Evolutionary conservation across 1,140 invertebrate species (phyloP), one percentile per base, ranked within the genome.

Genomic region (Drosophila littoralis): DNA sequence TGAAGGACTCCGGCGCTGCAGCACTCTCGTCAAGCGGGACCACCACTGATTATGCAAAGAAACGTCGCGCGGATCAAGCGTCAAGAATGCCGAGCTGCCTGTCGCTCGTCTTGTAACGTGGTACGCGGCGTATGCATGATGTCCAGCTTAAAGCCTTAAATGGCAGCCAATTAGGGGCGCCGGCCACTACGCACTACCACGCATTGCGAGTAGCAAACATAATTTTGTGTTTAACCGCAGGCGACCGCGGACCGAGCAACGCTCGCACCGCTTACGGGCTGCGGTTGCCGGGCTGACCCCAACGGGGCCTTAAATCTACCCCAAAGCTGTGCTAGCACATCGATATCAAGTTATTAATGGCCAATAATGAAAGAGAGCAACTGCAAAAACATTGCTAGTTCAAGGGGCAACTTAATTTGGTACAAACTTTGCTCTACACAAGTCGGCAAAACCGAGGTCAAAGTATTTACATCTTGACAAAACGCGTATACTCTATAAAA

Each of bases 321-420:
- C 43, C 35, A 40, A 43, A 43, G 63, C 58, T 28, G 35, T 28
- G 28, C 22, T 22, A 32, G 66, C 80, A 72, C 69, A 88, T 88
- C 83, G 83, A 88, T 88, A 88, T 83, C 84, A 83, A 83, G 84
- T 83, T 88, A 89, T 89, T 89, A 89, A 89, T 89, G 84, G 77
- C 80, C 88, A 88, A 86, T 86, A 52, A 10, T 32, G 55, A n/a
- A 38, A 5, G 17, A 45, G 15, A 13, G 50, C 10, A 42, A 10
- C 7, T 45, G 17, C 13, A 28, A 80, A 55, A 85, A 82, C 67
- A 63, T 73, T 73, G 82, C 51, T 64, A 77, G 71, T 65, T 89
- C 80, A 79, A 89, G 84, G 83, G 77, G 73, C 83, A 83, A 79
- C 85, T 81, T 89, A 78, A 89, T 89, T 84, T 89, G 80, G 70